phyloP scores from a whole-genome alignment of 2,888 invertebrate species.

The Leptopterna dolabrata region DNA sequence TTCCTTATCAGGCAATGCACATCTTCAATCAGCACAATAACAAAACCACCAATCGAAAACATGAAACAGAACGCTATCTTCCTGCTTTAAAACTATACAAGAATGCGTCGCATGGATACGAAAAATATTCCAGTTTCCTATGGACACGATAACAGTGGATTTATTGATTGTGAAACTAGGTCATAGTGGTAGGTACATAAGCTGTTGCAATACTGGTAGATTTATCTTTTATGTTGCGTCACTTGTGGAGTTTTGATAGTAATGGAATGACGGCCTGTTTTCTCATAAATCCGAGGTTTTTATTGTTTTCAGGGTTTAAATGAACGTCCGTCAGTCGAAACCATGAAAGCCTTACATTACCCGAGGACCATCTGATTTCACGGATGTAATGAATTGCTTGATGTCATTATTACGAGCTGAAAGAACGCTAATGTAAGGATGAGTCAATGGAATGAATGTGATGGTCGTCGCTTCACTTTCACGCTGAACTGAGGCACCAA shows the following conservation, averaged over 20 bases:
- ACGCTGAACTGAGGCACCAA: slow-evolving; percentile 31
- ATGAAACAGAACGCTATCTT: too few species aligned
- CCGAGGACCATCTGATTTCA: neutral
- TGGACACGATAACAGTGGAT: too few species aligned
- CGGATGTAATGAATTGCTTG: neutral
- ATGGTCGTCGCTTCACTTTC: slow-evolving; percentile 24
- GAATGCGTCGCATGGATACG: too few species aligned
- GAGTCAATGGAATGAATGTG: neutral
- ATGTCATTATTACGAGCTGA: neutral
- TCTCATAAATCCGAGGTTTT: neutral
- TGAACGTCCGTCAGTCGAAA: neutral
- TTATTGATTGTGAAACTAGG: too few species aligned
- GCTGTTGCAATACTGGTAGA: too few species aligned
- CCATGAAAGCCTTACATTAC: neutral
- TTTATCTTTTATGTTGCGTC: neutral
- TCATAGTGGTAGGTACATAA: too few species aligned
- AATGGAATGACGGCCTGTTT: neutral
- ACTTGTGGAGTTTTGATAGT: neutral
- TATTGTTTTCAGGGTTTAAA: neutral
- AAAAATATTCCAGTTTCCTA: too few species aligned
- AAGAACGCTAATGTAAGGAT: neutral
- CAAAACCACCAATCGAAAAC: too few species aligned
- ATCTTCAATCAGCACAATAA: too few species aligned
- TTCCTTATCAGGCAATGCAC: too few species aligned
- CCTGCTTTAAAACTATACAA: too few species aligned